These are phyloP conservation scores for Arenicola marina DNA, from an alignment of 2,888 invertebrate genomes.

Conservation along the genomic window DNA sequence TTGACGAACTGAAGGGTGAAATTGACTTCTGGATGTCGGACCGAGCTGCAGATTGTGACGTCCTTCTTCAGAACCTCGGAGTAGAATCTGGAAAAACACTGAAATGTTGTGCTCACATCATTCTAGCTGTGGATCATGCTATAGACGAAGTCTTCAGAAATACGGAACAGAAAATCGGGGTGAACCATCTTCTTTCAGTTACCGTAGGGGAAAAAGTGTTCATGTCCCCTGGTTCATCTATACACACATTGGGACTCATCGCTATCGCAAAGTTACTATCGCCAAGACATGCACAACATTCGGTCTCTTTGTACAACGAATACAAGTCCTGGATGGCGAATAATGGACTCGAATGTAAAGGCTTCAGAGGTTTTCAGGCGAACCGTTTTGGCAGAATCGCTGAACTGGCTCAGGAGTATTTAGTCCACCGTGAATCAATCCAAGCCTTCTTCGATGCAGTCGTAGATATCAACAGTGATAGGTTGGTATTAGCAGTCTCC, in stretches of 20 bases:
- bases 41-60: not conserved
- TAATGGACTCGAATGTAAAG: not conserved
- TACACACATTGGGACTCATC: not conserved
- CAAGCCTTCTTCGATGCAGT: not conserved
- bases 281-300: constrained; percentile 2
- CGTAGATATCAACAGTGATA: not conserved
- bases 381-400: not conserved
- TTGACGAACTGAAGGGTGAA: not conserved
- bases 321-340: constrained; percentile 1
- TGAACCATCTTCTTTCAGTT: not conserved
- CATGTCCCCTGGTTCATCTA: not conserved
- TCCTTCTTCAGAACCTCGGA: not conserved
- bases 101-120: not conserved
- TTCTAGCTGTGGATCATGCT: not conserved
- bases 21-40: constrained; percentile 4
- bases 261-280: constrained; percentile 3
- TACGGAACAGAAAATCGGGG: constrained; percentile 2
- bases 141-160: not conserved
- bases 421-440: not conserved
- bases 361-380: not conserved
- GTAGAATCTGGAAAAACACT: not conserved
- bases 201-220: not conserved
- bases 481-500: not conserved
- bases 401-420: not conserved
- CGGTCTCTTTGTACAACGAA: constrained; percentile 7